These are phyloP conservation scores for Choristoneura rosaceana DNA, from an alignment of 2,888 invertebrate genomes.

Conservation along the genomic window DNA sequence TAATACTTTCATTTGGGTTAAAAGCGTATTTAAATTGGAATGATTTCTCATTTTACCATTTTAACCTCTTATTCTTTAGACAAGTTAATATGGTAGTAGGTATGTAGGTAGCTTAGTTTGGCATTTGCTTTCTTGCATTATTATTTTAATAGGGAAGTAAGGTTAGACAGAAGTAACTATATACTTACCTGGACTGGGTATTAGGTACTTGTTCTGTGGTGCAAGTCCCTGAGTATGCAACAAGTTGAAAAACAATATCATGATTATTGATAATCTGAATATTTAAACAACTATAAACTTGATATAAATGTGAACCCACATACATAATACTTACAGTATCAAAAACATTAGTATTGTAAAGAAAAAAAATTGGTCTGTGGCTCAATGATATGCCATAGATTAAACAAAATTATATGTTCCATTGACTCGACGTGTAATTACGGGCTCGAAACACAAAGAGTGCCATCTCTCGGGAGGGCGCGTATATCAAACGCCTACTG, in stretches of 20 bases:
- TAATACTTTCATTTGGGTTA: conserved; percentile 29
- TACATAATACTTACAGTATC: not conserved
- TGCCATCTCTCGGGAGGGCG: conserved; percentile 54
- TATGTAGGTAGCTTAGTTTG: too few relatives aligned
- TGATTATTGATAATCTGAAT: not conserved
- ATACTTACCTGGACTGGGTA: too few relatives aligned
- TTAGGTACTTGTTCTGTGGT: too few relatives aligned
- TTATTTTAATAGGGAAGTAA: too few relatives aligned
- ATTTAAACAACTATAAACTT: not conserved
- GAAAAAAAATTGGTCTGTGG: not conserved
- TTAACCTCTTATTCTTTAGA: conserved; percentile 5
- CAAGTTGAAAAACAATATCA: too few relatives aligned
- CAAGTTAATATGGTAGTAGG: too few relatives aligned
- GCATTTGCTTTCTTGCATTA: too few relatives aligned
- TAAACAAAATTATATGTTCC: conserved; percentile 29
- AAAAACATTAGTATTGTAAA: not conserved
- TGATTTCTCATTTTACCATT: conserved; percentile 30
- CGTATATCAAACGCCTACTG: conserved; percentile 63
- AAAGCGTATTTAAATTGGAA: conserved; percentile 38
- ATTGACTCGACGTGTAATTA: conserved; percentile 29
- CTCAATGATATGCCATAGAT: conserved; percentile 15
- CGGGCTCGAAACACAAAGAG: conserved; percentile 25
- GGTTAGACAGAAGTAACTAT: too few relatives aligned
- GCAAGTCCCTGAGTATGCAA: too few relatives aligned
- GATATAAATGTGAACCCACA: not conserved